Conservation (phyloP, 2,888 invertebrate genomes). For the Euclidia mi region DNA sequence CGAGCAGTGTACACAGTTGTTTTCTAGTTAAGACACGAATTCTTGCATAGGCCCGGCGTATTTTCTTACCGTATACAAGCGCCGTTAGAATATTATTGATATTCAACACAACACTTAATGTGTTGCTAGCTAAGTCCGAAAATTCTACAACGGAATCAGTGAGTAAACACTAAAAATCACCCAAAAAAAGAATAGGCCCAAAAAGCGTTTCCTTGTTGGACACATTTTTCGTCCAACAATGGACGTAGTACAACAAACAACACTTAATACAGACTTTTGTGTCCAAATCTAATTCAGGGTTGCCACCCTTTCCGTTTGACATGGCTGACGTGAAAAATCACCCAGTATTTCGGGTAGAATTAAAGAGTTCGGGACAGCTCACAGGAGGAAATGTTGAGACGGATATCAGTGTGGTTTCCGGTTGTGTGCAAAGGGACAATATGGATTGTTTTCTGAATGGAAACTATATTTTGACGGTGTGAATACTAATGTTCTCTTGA, state of each 20-base stretch:
- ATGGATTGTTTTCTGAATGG: constrained; percentile 3
- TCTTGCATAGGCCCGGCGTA: no score
- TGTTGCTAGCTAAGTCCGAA: not conserved
- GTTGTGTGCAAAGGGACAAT: not conserved
- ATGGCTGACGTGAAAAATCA: constrained; percentile 47
- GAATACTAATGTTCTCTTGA: no score
- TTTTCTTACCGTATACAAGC: no score
- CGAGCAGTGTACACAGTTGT: no score
- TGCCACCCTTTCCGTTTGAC: constrained; percentile 45
- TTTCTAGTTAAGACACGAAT: no score
- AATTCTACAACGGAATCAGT: not conserved
- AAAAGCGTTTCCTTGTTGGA: constrained; percentile 52
- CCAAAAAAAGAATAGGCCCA: constrained; percentile 10
- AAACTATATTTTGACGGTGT: not conserved
- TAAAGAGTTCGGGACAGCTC: constrained; percentile 37
- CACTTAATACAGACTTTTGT: constrained; percentile 57
- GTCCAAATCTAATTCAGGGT: constrained; percentile 53
- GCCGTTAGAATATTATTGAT: not conserved
- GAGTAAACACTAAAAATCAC: not conserved
- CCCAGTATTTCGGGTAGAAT: constrained; percentile 40
- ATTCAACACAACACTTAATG: constrained; percentile 1
- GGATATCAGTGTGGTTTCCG: constrained; percentile 15
- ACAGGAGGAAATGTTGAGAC: constrained; percentile 25
- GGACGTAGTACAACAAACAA: constrained; percentile 47
- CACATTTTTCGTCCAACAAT: constrained; percentile 49